Evolutionary conservation across 2,888 invertebrate genomes (phyloP), one percentile per base, ranked within the genome.

Genomic region (Drosophila eohydei): DNA sequence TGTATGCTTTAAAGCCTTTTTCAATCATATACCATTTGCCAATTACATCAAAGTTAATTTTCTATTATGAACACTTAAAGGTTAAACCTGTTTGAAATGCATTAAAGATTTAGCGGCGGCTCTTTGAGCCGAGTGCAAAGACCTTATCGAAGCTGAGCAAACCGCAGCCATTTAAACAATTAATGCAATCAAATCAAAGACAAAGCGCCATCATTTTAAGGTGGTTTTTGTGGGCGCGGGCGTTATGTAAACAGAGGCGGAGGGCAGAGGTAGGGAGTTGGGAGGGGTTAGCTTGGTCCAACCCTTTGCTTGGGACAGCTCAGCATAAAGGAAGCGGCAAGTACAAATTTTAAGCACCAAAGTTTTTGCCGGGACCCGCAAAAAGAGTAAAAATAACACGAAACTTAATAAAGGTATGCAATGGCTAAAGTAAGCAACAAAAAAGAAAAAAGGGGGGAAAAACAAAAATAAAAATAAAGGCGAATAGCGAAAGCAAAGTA

Each of bases 401-500:
- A 74, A 80, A 71, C 80, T 81, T 81, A 78, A 78, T 78, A 81
- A 83, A 83, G 80, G 75, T 75, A 73, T 72, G 75, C 70, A 52
- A 34, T 46, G 55, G 50, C 68, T 43, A 77, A 85, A 91, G 83
- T 88, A 83, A 80, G 81, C 78, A 58, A 74, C 73, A 77, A 82
- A 66, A 64, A 44, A 62, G 65, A 48, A 69, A 64, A 44, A 26
- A 50, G 21, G 34, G 43, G 6, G 28, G 14, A 16, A 58, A 28
- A 62, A 40, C 38, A 34, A 52, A 34, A 32, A 60, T 55, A 65
- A 73, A 57, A 72, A 38, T 28, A 38, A 41, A 69, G 64, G 62
- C 68, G 55, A 67, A 66, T 67, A 59, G 71, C 50, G 71, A 38
- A 44, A 60, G 52, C 44, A 64, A 71, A 81, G 72, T 68, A 77